Conservation (phyloP, 2,797 vertebrate species). For the Ptychadena robeensis region DNA sequence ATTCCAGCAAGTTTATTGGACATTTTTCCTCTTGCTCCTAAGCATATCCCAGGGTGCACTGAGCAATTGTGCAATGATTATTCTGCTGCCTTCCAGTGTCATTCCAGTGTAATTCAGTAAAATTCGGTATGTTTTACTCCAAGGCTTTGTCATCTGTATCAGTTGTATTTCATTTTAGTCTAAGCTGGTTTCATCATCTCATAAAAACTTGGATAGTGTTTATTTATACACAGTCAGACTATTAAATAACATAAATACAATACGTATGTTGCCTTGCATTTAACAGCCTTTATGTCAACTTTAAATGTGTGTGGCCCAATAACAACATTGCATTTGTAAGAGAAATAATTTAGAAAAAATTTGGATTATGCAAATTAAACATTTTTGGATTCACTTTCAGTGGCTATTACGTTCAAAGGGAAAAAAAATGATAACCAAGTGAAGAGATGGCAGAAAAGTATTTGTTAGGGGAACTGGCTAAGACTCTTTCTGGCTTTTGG, state of each 20-base stretch:
- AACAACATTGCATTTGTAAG: not conserved
- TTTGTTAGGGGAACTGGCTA: not conserved
- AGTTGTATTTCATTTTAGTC: not conserved
- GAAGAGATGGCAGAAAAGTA: constrained; percentile 1
- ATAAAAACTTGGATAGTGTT: not conserved
- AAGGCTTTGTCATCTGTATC: not conserved
- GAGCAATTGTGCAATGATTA: too few species aligned
- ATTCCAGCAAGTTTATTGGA: too few species aligned
- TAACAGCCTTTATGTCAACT: not conserved
- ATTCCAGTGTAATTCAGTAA: too few species aligned
- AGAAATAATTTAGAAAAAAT: constrained; percentile 10
- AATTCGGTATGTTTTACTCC: too few species aligned
- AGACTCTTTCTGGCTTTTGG: constrained; percentile 11
- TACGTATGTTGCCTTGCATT: not conserved
- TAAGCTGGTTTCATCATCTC: not conserved
- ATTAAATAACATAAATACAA: not conserved
- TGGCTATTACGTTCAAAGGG: constrained; percentile 3
- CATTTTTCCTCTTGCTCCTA: too few species aligned
- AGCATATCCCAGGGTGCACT: too few species aligned
- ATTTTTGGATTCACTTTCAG: constrained; percentile 7
- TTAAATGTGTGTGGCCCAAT: constrained; percentile 2
- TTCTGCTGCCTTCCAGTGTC: too few species aligned
- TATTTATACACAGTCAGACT: not conserved
- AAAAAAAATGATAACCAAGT: constrained; percentile 18
- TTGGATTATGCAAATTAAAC: not conserved